Evolutionary conservation across 1,140 invertebrate species (phyloP).

Genomic region (Macrocentrus cingulum): DNA sequence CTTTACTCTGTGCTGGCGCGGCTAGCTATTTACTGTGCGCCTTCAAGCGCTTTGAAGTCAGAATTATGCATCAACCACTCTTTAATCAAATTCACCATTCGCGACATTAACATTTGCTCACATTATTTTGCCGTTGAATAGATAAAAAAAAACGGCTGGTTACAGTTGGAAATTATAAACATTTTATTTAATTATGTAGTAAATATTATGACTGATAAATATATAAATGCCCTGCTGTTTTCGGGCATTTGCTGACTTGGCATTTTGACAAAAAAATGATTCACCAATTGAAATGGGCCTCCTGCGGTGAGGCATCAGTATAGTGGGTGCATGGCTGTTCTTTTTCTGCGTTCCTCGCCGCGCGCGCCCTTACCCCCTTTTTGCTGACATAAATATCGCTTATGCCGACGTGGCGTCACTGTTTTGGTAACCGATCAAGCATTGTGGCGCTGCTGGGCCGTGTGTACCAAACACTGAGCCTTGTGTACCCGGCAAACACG

Average conservation of each 20-base stretch:
- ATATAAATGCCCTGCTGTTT: no score
- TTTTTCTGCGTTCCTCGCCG: conserved; percentile 15
- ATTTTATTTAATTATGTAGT: no score
- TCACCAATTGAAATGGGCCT: no score
- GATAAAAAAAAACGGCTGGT: no score
- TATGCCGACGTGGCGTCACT: conserved; percentile 53
- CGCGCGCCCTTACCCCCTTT: conserved; percentile 49
- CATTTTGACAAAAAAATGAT: no score
- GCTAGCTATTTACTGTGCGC: conserved; percentile 19
- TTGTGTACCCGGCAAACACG: conserved; percentile 57
- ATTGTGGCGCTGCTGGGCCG: conserved; percentile 48
- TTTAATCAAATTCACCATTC: conserved; percentile 9
- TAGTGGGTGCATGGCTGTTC: conserved; percentile 23
- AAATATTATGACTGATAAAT: no score
- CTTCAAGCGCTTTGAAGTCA: conserved; percentile 9
- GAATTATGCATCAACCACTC: conserved; percentile 15
- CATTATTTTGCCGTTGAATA: background rate
- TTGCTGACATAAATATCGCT: conserved; percentile 61
- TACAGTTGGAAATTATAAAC: no score
- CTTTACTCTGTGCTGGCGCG: conserved; percentile 12
- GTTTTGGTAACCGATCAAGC: conserved; percentile 59
- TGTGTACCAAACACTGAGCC: conserved; percentile 50
- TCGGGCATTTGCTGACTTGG: no score
- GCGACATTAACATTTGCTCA: conserved; percentile 14
- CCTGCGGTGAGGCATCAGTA: no score